A percentile compares a stretch with the other conserved stretches of the same genome.
These are phyloP conservation scores for Prochilodus magdalenae DNA, from an alignment of 2,113 vertebrate species.

Conservation along the genomic window DNA sequence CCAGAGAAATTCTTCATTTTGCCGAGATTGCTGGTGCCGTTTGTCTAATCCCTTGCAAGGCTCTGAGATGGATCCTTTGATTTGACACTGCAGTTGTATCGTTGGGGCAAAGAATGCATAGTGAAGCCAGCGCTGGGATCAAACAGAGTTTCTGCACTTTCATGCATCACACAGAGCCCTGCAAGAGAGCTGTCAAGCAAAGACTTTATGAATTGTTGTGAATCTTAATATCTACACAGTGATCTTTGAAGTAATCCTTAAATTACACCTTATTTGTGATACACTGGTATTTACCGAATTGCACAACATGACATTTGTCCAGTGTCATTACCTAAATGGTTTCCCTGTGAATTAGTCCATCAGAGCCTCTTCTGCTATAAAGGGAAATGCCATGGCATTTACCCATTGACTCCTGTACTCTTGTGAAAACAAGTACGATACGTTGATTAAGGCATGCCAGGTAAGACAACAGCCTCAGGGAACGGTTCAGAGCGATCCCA, in stretches of 20 bases:
- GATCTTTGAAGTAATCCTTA: conserved; percentile 8
- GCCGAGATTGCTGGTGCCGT: conserved; percentile 22
- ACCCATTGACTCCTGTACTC: neutral
- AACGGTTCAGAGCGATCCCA: neutral
- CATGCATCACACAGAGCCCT: neutral
- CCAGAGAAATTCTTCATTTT: neutral
- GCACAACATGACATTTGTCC: conserved; percentile 1
- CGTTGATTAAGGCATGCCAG: neutral
- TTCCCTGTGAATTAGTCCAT: neutral
- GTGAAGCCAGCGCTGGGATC: conserved; percentile 7
- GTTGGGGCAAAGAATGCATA: conserved; percentile 35
- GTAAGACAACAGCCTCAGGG: neutral
- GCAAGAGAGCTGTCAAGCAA: neutral
- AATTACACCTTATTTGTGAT: neutral
- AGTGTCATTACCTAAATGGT: neutral
- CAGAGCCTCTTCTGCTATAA: conserved; percentile 2
- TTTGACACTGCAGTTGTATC: conserved; percentile 24
- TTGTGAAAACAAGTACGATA: conserved; percentile 1
- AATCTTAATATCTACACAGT: conserved; percentile 55
- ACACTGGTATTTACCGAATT: neutral
- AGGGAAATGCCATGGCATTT: neutral
- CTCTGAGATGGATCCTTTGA: conserved; percentile 36
- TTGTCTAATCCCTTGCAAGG: conserved; percentile 28
- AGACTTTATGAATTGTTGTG: conserved; percentile 51
- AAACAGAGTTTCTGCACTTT: conserved; percentile 17